These are phyloP conservation scores for Agrotis segetum DNA, from an alignment of 2,888 invertebrate species.

Conservation along the genomic window DNA sequence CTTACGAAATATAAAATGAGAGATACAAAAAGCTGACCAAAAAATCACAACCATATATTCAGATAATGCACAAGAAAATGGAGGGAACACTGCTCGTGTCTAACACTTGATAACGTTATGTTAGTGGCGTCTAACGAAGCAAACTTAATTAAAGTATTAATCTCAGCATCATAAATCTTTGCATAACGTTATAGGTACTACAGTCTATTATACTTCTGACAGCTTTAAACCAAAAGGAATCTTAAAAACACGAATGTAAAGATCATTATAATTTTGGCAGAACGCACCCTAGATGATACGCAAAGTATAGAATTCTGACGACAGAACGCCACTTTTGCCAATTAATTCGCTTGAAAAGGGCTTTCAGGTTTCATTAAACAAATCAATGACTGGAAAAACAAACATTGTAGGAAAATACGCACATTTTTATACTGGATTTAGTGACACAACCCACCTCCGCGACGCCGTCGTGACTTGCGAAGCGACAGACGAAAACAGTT, in stretches of 20 bases:
- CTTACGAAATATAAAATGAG: too few relatives aligned
- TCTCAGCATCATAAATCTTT: constrained; percentile 12
- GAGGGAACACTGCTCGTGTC: constrained; percentile 5
- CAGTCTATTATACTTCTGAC: too few relatives aligned
- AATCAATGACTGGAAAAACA: background rate
- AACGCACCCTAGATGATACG: too few relatives aligned
- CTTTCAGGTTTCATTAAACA: background rate
- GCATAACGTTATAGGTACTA: background rate
- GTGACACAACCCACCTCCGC: too few relatives aligned
- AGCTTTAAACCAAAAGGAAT: background rate
- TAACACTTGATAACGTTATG: constrained; percentile 31
- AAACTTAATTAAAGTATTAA: constrained; percentile 35
- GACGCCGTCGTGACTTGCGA: too few relatives aligned
- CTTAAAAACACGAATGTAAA: background rate
- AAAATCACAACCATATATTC: too few relatives aligned
- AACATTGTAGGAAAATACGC: background rate
- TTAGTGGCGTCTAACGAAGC: constrained; percentile 16
- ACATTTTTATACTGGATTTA: background rate
- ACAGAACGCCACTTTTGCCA: background rate
- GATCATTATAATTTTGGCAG: background rate
- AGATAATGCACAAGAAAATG: constrained; percentile 5
- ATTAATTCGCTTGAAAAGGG: background rate
- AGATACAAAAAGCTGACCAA: too few relatives aligned
- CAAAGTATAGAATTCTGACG: background rate
- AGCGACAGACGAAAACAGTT: too few relatives aligned